Conservation (phyloP, 2,797 vertebrate genomes). For the Loriculus beryllinus region DNA sequence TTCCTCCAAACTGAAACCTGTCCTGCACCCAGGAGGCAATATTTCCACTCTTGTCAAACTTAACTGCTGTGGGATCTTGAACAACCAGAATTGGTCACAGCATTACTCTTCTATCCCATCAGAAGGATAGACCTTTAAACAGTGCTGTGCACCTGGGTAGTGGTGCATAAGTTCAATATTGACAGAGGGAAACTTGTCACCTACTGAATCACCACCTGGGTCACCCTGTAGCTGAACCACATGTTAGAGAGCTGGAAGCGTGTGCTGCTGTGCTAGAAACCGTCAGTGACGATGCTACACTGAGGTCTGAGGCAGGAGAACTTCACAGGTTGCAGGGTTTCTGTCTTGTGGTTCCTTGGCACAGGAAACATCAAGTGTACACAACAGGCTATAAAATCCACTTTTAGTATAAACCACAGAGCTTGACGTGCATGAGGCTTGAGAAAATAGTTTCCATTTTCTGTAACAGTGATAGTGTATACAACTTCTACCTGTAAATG, state of each 20-base stretch:
- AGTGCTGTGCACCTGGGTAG: background rate
- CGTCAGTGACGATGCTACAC: background rate
- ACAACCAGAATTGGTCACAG: fast-evolving
- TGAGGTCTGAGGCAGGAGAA: slow-evolving; percentile 1
- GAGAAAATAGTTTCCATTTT: slow-evolving; percentile 65
- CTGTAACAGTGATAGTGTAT: slow-evolving; percentile 48
- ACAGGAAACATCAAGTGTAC: slow-evolving; percentile 50
- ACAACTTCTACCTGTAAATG: slow-evolving; percentile 63
- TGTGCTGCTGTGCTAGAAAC: background rate
- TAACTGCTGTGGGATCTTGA: background rate
- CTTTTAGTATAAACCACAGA: slow-evolving; percentile 63
- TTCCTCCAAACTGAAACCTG: background rate
- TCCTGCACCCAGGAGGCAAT: background rate
- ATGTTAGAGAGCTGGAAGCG: slow-evolving; percentile 26
- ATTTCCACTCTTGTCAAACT: background rate
- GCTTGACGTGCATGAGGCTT: slow-evolving; percentile 43
- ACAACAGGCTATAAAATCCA: slow-evolving; percentile 65
- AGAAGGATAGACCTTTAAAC: background rate
- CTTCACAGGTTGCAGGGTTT: slow-evolving; percentile 41
- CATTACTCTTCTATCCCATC: background rate
- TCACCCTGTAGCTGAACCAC: background rate
- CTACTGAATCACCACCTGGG: background rate
- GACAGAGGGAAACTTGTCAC: slow-evolving; percentile 22
- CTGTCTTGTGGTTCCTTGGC: slow-evolving; percentile 59
- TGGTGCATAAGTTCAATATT: slow-evolving; percentile 30